Conservation (phyloP, 2,113 vertebrate species). For the Vicugna pacos region DNA sequence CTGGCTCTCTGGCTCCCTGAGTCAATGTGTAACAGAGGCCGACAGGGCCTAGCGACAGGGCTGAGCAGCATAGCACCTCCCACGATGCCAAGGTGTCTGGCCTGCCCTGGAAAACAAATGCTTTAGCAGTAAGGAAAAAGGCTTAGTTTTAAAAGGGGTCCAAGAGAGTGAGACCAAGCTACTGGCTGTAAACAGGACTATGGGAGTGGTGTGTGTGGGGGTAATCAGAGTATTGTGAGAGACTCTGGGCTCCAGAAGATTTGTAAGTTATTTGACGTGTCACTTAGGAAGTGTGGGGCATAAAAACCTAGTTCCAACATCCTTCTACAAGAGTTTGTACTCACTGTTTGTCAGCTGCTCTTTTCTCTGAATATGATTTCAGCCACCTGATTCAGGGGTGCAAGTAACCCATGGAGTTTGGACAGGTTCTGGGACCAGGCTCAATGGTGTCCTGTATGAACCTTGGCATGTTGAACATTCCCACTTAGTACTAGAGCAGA, state of each 20-base stretch:
- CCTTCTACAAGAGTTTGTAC: not conserved
- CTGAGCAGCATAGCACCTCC: conserved; percentile 61
- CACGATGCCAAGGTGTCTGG: not conserved
- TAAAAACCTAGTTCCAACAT: not conserved
- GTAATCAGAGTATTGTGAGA: not conserved
- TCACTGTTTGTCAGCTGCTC: not conserved
- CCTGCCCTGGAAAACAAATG: conserved; percentile 26
- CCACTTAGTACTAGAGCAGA: conserved; percentile 22
- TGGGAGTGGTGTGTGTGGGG: not conserved
- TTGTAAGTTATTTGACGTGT: conserved; percentile 10
- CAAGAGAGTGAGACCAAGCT: conserved; percentile 24
- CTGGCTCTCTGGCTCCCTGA: conserved; percentile 76
- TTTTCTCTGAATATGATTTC: conserved; percentile 5
- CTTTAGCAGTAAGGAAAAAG: conserved; percentile 7
- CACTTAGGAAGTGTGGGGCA: not conserved
- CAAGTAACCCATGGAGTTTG: not conserved
- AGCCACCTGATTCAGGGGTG: not conserved
- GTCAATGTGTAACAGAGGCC: conserved; percentile 68
- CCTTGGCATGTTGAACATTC: not conserved
- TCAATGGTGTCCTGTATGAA: not conserved
- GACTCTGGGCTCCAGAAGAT: conserved; percentile 27
- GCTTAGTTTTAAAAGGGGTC: conserved; percentile 5
- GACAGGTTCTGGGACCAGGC: conserved; percentile 23
- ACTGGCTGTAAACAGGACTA: conserved; percentile 34
- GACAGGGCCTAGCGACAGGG: conserved; percentile 42